Base-by-base conservation (phyloP, 2,797 vertebrate genomes). In the Falco cherrug region DNA sequence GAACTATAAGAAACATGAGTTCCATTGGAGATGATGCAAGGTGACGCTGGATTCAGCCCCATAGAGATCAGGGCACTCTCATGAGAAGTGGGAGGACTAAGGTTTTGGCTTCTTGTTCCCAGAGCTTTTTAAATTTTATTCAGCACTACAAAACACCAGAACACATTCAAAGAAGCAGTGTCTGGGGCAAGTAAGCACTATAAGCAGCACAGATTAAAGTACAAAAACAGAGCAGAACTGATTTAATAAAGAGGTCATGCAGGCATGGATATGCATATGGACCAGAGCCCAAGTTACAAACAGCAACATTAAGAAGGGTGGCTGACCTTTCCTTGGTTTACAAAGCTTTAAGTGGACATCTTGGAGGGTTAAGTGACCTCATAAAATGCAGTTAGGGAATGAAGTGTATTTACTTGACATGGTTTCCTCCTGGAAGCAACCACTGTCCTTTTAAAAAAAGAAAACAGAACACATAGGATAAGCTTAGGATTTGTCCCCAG, bases 1-100 rank as follows among this genome's bases (percentile, higher is more conserved):
- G 14, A 79, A 89, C 18, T 51, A 48, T 1, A 57, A 57, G 56
- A 67, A 61, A 25, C 3, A 12, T 13, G 13, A 53, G 8, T 54
- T 76, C 29, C 20, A 45, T n/a, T 6, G n/a, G 10, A 51, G 5
- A 18, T 7, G 37, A 35, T 26, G 17, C 13, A 74, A 80, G 9
- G 18, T 41, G 25, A 31, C 43, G 11, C 10, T 47, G 24, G 28
- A 50, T 41, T 90, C 21, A 43, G n/a, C 4, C 35, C 17, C 8
- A 2, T 1, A 51, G 13, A 45, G 13, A 17, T n/a, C 13, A 22
- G 9, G 9, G 1, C 8, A n/a, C 11, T 74, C 10, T 37, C 17
- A 33, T 53, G 13, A 93, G 54, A 90, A 68, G 10, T 41, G 13
- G 70, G 11, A 51, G 11, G 11, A 39, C 16, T 31, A 47, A 68